phyloP scores from a whole-genome alignment of 2,888 invertebrate genomes.

The Isoperla grammatica region DNA sequence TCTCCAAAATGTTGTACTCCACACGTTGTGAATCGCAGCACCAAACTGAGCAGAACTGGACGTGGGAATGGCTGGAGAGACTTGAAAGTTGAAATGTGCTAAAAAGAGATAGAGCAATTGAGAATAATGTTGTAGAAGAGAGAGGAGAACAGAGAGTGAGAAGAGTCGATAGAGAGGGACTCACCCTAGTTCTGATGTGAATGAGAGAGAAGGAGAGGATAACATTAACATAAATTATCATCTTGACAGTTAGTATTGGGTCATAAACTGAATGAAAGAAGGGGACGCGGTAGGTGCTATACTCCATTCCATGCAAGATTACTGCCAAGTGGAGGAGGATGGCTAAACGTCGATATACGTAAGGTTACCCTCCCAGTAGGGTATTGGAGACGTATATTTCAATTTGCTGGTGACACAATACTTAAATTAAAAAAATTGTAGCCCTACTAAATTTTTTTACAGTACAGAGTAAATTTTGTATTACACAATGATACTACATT shows the following conservation, averaged over 20 bases:
- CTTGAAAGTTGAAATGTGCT: conserved; percentile 3
- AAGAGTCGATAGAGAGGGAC: conserved; percentile 17
- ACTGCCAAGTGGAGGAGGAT: too few species aligned
- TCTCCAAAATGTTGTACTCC: conserved; percentile 8
- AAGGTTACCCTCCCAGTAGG: too few species aligned
- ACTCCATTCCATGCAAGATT: too few species aligned
- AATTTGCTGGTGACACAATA: too few species aligned
- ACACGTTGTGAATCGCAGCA: conserved; percentile 14
- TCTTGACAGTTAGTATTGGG: conserved; percentile 49
- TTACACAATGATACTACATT: too few species aligned
- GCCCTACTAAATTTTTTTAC: too few species aligned
- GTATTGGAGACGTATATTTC: too few species aligned
- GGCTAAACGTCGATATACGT: too few species aligned
- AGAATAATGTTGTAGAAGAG: neutral
- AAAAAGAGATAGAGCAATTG: neutral
- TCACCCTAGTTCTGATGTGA: conserved; percentile 1
- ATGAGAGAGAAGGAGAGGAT: conserved; percentile 12
- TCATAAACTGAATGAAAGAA: conserved; percentile 29
- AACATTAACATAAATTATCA: conserved; percentile 53
- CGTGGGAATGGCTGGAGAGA: conserved; percentile 7
- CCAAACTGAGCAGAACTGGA: conserved; percentile 20
- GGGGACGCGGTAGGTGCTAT: conserved; percentile 3
- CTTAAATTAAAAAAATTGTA: too few species aligned
- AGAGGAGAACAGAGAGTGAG: conserved; percentile 7
- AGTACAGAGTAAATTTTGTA: too few species aligned